A percentile compares a stretch with the other conserved stretches of the same genome.
Evolutionary conservation across 2,797 vertebrate genomes (phyloP).

Genomic region (Manis pentadactyla): DNA sequence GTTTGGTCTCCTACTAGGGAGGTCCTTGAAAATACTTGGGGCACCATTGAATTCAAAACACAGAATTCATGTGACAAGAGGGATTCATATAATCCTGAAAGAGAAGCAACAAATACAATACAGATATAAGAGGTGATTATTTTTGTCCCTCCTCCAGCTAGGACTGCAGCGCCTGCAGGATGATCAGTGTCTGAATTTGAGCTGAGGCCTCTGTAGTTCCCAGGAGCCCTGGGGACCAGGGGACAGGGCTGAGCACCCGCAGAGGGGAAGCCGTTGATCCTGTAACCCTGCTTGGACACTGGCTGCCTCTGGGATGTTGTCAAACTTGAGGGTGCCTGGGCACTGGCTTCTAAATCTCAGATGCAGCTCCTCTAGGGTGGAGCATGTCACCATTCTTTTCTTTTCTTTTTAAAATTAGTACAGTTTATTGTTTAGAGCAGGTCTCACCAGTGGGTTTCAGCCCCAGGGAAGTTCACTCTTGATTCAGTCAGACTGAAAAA

Average conservation of each 20-base stretch:
- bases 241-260: background rate
- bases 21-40: background rate
- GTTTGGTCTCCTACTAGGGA: background rate
- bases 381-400: background rate
- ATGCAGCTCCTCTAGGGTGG: fast-evolving
- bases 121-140: fast-evolving
- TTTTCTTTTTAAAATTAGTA: background rate
- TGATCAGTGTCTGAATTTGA: fast-evolving
- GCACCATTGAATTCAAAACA: background rate
- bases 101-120: background rate
- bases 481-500: too few species aligned
- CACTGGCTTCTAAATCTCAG: fast-evolving
- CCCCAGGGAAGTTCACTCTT: too few species aligned
- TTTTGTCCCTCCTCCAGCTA: fast-evolving
- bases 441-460: too few species aligned
- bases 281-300: background rate
- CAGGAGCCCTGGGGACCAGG: fast-evolving
- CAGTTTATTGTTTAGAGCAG: background rate
- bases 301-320: fast-evolving
- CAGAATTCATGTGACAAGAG: background rate
- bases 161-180: fast-evolving
- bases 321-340: fast-evolving
- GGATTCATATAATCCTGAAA: fast-evolving
- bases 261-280: background rate
- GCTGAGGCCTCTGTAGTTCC: too few species aligned